Percentiles rank a stretch among this genome's conserved stretches.
Conservation (phyloP, 1,140 invertebrate species). For the Tetranychus cinnabarinus region DNA sequence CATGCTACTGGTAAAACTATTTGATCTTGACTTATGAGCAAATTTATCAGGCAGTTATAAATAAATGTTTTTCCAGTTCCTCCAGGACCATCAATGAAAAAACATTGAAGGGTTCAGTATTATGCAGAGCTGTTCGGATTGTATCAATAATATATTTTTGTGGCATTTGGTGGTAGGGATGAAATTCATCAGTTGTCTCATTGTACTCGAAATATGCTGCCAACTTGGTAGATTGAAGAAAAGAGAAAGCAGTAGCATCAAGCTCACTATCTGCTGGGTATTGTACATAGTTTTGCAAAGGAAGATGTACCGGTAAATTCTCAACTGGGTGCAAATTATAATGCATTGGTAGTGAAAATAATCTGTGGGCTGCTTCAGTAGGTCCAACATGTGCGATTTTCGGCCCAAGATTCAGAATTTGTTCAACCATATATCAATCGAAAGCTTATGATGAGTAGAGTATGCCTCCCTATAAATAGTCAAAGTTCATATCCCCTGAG, state of each 20-base stretch:
- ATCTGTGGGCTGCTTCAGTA: slow-evolving; percentile 10
- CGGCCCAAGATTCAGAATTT: no score
- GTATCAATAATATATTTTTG: not conserved
- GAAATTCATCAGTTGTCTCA: not conserved
- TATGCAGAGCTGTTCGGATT: not conserved
- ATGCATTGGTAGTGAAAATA: slow-evolving; percentile 10
- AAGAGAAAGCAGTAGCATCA: not conserved
- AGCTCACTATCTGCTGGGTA: slow-evolving; percentile 9
- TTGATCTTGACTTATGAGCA: slow-evolving; percentile 10
- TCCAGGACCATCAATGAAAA: slow-evolving; percentile 12
- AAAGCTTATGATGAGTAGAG: no score
- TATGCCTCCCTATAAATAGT: no score
- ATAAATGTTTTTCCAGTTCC: slow-evolving; percentile 20
- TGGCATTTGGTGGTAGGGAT: not conserved
- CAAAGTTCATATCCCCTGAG: no score
- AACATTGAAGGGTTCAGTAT: slow-evolving; percentile 11
- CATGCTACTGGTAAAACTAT: slow-evolving; percentile 8
- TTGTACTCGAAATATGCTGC: slow-evolving; percentile 4
- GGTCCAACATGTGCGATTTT: not conserved
- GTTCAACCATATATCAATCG: no score
- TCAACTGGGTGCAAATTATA: slow-evolving; percentile 19
- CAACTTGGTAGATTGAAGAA: not conserved
- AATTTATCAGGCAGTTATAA: slow-evolving; percentile 12
- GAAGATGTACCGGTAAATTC: slow-evolving; percentile 25
- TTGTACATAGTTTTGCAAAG: slow-evolving; percentile 21